Evolutionary conservation across 2,797 vertebrate species (phyloP), one percentile per base, ranked within the genome.

Genomic region (Falco berigora): DNA sequence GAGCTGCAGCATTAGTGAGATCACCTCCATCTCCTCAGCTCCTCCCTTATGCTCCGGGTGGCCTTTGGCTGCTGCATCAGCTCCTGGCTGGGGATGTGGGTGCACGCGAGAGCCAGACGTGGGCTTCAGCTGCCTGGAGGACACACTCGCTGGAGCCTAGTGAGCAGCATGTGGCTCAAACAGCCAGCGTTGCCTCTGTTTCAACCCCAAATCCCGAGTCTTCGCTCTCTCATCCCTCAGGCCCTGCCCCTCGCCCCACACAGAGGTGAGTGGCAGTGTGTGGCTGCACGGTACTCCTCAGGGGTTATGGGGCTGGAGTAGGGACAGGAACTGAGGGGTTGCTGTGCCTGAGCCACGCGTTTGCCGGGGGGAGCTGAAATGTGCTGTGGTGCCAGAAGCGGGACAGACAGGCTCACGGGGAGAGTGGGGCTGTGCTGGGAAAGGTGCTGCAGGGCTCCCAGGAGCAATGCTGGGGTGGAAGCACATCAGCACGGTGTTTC

Each of bases 371-470:
- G 16, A 8, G 23, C 25, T 30, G 59, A 42, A 53, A 72, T 9
- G n/a, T 14, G n/a, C 50, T 25, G 55, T 0, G 1, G 11, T 28
- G 42, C n/a, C 16, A 38, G 67, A 50, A 34, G 46, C 28, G 32
- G 79, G 40, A 47, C 9, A 21, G 73, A 15, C 14, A 36, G 58
- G n/a, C 10, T 80, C 0, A 1, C 0, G 13, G n/a, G 72, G 22
- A 19, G 7, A 69, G 18, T 5, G 4, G 28, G 49, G 42, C 50
- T 23, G 11, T 53, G 25, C 25, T 59, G 63, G 46, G 12, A 55
- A 27, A 66, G 42, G 64, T 75, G 25, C 75, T 53, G 30, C 14
- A 11, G 38, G 56, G 44, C 16, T 42, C 19, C 44, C 30, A 34
- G 55, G 49, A 80, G 44, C 68, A n/a, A 7, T 23, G 4, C 40